Conservation (phyloP, 2,797 vertebrate genomes). For the Sardinella longiceps region DNA sequence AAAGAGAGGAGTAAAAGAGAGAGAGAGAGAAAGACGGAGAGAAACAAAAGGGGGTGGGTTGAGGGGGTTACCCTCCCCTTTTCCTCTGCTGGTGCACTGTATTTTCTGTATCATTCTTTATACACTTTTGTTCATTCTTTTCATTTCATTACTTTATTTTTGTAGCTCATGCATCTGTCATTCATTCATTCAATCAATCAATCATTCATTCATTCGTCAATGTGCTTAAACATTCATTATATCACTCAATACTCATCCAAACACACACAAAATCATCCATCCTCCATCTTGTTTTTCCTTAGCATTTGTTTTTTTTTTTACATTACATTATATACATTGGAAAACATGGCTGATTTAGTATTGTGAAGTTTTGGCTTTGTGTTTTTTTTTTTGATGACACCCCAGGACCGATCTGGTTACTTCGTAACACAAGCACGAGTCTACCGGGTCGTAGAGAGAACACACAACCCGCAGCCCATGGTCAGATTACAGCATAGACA, state of each 20-base stretch:
- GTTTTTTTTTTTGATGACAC: neutral
- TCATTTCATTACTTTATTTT: slow-evolving; percentile 29
- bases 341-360: slow-evolving; percentile 70
- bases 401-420: slow-evolving; percentile 15
- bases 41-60: slow-evolving; percentile 16
- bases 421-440: slow-evolving; percentile 28
- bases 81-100: slow-evolving; percentile 38
- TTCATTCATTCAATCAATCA: slow-evolving; percentile 22
- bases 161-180: slow-evolving; percentile 30
- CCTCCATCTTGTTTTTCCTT: slow-evolving; percentile 60
- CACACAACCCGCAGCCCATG: slow-evolving; percentile 26
- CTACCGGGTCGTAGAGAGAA: slow-evolving; percentile 28
- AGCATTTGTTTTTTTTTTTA: slow-evolving; percentile 56
- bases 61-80: slow-evolving; percentile 25
- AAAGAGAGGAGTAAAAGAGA: slow-evolving; percentile 49
- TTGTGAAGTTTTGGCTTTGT: slow-evolving; percentile 34
- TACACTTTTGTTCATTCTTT: slow-evolving; percentile 35
- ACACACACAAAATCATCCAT: slow-evolving; percentile 50
- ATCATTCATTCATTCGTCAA: slow-evolving; percentile 32
- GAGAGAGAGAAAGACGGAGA: neutral
- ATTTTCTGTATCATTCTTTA: slow-evolving; percentile 27
- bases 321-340: slow-evolving; percentile 83
- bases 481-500: slow-evolving; percentile 38
- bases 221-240: slow-evolving; percentile 36
- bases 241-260: slow-evolving; percentile 21